phyloP scores from a whole-genome alignment of 2,888 invertebrate species.

The Platypus cylindrus region DNA sequence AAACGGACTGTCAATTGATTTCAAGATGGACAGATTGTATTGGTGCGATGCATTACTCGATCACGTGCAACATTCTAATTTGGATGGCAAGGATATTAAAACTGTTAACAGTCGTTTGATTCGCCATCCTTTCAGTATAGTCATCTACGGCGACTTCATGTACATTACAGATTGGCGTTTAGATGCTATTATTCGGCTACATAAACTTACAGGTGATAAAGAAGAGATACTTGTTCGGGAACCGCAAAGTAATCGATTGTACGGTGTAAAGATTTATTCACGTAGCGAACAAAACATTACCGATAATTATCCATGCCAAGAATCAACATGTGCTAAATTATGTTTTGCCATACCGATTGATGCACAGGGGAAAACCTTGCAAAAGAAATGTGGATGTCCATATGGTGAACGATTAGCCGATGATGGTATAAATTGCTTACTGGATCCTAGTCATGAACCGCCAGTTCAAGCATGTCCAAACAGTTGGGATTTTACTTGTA shows the following conservation, averaged over 20 bases:
- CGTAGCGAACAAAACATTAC: constrained; percentile 58
- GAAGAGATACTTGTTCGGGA: constrained; percentile 79
- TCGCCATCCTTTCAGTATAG: constrained; percentile 83
- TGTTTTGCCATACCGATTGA: constrained; percentile 82
- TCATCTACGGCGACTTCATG: constrained; percentile 80
- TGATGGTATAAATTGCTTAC: constrained; percentile 57
- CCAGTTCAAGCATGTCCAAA: constrained; percentile 82
- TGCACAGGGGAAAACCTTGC: constrained; percentile 40
- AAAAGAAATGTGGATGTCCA: constrained; percentile 47
- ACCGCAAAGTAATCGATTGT: constrained; percentile 79
- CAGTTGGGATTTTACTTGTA: constrained; percentile 87
- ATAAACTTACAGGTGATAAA: constrained; percentile 78
- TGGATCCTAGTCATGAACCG: constrained; percentile 77
- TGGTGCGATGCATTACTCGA: constrained; percentile 96
- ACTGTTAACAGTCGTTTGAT: constrained; percentile 80
- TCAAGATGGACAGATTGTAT: constrained; percentile 73
- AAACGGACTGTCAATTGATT: constrained; percentile 91
- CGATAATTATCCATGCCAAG: constrained; percentile 69
- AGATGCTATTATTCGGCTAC: constrained; percentile 82
- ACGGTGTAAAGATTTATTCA: constrained; percentile 81
- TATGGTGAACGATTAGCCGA: constrained; percentile 73
- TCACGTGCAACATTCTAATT: constrained; percentile 85
- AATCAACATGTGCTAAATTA: constrained; percentile 87
- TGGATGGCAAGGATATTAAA: constrained; percentile 82
- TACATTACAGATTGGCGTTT: constrained; percentile 96